Evolutionary conservation across 1,140 invertebrate species (phyloP).

Genomic region (Drosophila varians): DNA sequence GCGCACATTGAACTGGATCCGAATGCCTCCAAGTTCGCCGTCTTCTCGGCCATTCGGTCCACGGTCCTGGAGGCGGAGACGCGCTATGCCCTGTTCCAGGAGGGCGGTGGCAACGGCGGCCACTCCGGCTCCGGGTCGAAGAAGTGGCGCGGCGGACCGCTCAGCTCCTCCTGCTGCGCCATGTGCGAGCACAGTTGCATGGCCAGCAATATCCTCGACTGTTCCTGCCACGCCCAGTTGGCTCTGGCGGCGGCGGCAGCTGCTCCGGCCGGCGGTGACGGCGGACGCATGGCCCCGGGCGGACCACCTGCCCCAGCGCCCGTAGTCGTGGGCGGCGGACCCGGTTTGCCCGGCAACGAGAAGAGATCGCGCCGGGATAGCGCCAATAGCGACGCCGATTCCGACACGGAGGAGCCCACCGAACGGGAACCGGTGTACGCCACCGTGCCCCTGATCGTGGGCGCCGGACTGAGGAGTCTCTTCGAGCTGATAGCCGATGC

Average conservation of each 20-base stretch:
- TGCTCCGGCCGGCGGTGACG: constrained; percentile 3
- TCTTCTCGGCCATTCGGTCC: constrained; percentile 80
- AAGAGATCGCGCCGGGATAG: constrained; percentile 61
- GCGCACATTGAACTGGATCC: constrained; percentile 81
- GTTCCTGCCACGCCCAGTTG: constrained; percentile 67
- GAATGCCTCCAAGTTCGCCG: constrained; percentile 83
- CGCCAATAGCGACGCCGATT: constrained; percentile 78
- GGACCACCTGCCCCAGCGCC: constrained; percentile 15
- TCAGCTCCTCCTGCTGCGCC: constrained; percentile 68
- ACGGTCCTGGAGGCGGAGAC: constrained; percentile 81
- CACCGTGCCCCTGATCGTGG: constrained; percentile 89
- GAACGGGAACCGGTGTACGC: constrained; percentile 72
- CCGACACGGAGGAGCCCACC: constrained; percentile 69
- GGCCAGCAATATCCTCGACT: constrained; percentile 71
- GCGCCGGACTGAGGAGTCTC: constrained; percentile 94
- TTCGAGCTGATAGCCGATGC: constrained; percentile 96
- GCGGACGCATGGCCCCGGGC: constrained; percentile 14
- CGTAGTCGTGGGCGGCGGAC: constrained; percentile 22
- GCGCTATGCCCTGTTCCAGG: constrained; percentile 75
- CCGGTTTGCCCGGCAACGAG: constrained; percentile 22
- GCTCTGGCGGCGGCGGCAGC: constrained; percentile 15
- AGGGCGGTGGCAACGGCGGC: constrained; percentile 20
- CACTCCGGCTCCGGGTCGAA: constrained; percentile 22
- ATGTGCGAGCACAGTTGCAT: constrained; percentile 72
- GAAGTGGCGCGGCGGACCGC: constrained; percentile 45